Base-by-base conservation (phyloP, 1,140 invertebrate genomes). In the Schlechtendalia chinensis region DNA sequence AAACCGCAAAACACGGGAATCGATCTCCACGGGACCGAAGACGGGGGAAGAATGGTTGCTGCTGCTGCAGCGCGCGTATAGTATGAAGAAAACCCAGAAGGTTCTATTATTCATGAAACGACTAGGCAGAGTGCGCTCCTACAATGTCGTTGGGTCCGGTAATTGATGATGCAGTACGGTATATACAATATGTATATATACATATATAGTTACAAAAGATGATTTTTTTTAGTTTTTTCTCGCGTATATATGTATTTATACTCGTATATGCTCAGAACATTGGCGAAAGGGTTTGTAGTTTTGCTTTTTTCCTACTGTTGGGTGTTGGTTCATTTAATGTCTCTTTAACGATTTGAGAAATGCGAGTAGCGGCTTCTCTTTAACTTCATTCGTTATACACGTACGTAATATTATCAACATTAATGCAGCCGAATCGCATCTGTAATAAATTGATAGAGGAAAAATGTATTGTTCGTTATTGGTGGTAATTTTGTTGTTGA, bases 101-200 rank as follows among this genome's bases (percentile, higher is more conserved):
- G 54, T 47, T 79, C 75, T 79, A 79, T 79, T 79, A 79, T 79
- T 79, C 75, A 63, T 29, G 75, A 27, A 54, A 54, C 24, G 69
- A 54, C 1, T 0, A n/a, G 56, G 32, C 4, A 53, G 54, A 4
- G 54, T 16, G 27, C n/a, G 17, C 10, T 63, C 22, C 54, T 45
- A 61, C 75, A 54, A 29, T 50, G 75, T 79, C 75, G 75, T 50
- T 50, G 75, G 32, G 72, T 63, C 75, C 75, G 75, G 75, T 79
- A 79, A 79, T 79, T 79, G 75, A 79, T 79, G 75, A 79, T 79
- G 75, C 72, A 22, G 5, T 10, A 14, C 14, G 72, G n/a, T n/a
- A n/a, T n/a, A n/a, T n/a, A n/a, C n/a, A n/a, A n/a, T n/a, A n/a
- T n/a, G n/a, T n/a, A n/a, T n/a, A n/a, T 45, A 5, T 39, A 39